These are phyloP conservation scores for Lasioglossum vierecki DNA, from an alignment of 2,888 invertebrate genomes.

Conservation along the genomic window DNA sequence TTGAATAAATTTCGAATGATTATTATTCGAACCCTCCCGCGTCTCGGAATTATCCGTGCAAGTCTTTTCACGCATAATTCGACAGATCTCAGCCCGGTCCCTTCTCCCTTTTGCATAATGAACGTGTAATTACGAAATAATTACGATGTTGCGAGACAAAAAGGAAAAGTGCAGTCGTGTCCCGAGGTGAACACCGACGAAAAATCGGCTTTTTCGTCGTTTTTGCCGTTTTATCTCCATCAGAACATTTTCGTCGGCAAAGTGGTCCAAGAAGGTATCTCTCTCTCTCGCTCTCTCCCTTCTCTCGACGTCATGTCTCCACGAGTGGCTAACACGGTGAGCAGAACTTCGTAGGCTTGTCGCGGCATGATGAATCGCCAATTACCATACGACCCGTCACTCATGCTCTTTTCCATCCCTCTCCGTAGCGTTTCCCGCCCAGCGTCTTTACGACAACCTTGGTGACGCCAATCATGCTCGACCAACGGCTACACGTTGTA, in stretches of 20 bases:
- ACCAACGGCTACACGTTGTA: constrained; percentile 47
- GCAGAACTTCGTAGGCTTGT: constrained; percentile 63
- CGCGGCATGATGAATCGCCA: constrained; percentile 68
- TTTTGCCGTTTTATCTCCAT: constrained; percentile 59
- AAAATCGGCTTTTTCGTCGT: constrained; percentile 51
- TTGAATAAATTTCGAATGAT: constrained; percentile 17
- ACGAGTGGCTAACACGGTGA: constrained; percentile 67
- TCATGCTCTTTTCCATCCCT: constrained; percentile 48
- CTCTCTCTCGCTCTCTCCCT: constrained; percentile 1
- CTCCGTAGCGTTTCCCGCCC: constrained; percentile 30
- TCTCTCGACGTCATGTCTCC: constrained; percentile 60
- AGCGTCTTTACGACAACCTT: constrained; percentile 50
- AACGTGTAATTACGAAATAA: constrained; percentile 68
- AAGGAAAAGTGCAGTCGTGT: constrained; percentile 57
- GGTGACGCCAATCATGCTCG: constrained; percentile 65
- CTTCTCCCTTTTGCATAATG: constrained; percentile 55
- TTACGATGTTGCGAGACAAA: constrained; percentile 61
- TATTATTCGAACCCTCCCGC: constrained; percentile 31
- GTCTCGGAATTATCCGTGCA: constrained; percentile 1
- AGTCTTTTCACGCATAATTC: constrained; percentile 44
- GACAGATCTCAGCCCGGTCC: not conserved
- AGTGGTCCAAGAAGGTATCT: constrained; percentile 58
- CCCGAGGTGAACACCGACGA: constrained; percentile 49
- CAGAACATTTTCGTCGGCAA: constrained; percentile 68
- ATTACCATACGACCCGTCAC: constrained; percentile 70